These are phyloP conservation scores for Alentia gelatinosa DNA, from an alignment of 2,888 invertebrate species.

Conservation along the genomic window DNA sequence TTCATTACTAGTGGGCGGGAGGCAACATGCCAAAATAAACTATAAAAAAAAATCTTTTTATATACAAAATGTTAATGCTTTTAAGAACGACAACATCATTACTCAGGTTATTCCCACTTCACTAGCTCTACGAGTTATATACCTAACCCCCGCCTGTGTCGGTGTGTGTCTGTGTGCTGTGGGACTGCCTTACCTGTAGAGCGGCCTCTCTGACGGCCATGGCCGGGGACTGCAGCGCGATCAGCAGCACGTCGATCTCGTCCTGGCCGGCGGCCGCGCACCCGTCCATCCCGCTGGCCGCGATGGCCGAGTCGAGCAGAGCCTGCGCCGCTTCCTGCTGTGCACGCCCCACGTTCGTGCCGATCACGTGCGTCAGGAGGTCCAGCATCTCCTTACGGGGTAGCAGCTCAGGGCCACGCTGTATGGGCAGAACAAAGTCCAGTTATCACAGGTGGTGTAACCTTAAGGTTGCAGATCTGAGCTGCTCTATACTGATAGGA, in stretches of 20 bases:
- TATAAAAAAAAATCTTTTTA: too few species aligned
- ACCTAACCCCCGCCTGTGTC: too few species aligned
- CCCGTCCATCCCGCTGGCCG: constrained; percentile 84
- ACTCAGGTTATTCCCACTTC: too few species aligned
- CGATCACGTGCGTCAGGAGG: constrained; percentile 84
- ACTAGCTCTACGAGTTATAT: too few species aligned
- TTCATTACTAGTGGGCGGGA: too few species aligned
- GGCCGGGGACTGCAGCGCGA: constrained; percentile 88
- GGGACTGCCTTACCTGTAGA: constrained; percentile 83
- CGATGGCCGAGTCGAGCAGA: constrained; percentile 79
- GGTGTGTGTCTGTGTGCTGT: too few species aligned
- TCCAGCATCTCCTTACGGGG: constrained; percentile 91
- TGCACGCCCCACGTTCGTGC: constrained; percentile 67
- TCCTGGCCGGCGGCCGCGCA: constrained; percentile 85
- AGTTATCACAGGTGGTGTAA: background rate
- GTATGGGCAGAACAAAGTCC: constrained; percentile 58
- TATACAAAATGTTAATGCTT: too few species aligned
- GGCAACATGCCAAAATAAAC: too few species aligned
- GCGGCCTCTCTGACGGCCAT: constrained; percentile 90
- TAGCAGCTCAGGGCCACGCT: constrained; percentile 88
- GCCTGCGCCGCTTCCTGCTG: constrained; percentile 90
- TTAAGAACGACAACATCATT: too few species aligned
- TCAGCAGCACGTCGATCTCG: constrained; percentile 89
- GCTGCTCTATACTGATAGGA: too few species aligned
- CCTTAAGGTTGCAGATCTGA: too few species aligned